Percentiles rank a stretch among this genome's conserved stretches.
These are phyloP conservation scores for Cromileptes altivelis DNA, from an alignment of 2,113 vertebrate genomes.

Conservation along the genomic window DNA sequence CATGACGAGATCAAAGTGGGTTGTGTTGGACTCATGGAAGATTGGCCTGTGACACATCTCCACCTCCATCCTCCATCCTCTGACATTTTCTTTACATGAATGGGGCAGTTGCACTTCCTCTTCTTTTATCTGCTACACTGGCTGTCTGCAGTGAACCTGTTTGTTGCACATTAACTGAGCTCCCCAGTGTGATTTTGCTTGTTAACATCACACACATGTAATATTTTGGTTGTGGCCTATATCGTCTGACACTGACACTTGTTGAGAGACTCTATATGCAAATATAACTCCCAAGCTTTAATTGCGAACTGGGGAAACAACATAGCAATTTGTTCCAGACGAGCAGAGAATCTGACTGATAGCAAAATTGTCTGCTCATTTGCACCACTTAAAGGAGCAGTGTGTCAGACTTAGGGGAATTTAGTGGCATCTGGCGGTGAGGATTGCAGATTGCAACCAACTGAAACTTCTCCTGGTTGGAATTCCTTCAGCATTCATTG, in stretches of 20 bases:
- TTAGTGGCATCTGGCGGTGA: too few relatives aligned
- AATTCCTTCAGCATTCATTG: too few relatives aligned
- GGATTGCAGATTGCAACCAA: too few relatives aligned
- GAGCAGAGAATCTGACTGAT: not conserved
- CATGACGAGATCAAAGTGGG: not conserved
- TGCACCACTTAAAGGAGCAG: too few relatives aligned
- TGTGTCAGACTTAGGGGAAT: too few relatives aligned
- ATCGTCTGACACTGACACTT: not conserved
- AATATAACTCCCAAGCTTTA: not conserved
- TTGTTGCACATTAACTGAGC: not conserved
- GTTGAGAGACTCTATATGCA: not conserved
- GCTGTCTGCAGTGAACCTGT: too few relatives aligned
- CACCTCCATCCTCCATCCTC: too few relatives aligned
- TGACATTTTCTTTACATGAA: not conserved
- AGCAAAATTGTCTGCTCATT: too few relatives aligned
- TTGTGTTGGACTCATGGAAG: not conserved
- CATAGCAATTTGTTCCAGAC: not conserved
- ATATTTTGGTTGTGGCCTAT: not conserved
- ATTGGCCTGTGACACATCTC: constrained; percentile 2
- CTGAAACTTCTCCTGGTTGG: too few relatives aligned
- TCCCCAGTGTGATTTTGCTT: not conserved
- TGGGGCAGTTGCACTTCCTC: not conserved
- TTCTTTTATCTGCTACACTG: not conserved
- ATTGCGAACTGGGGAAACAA: not conserved
- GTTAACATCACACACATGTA: not conserved